These are phyloP conservation scores for Mus musculus DNA, from an alignment of 2,113 vertebrate species.

Conservation along the genomic window DNA sequence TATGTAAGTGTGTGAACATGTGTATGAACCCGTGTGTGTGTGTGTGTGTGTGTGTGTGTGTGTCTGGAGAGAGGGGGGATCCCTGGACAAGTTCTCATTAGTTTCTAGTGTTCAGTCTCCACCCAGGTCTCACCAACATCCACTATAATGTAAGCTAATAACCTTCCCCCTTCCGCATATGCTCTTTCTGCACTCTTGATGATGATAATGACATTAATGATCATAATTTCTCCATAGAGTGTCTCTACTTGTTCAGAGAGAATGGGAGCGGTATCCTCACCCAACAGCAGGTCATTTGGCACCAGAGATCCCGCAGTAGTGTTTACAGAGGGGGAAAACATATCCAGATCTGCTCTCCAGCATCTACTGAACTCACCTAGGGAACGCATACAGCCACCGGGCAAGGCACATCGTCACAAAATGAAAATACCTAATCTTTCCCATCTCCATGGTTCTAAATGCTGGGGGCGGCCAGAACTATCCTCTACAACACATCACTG, in stretches of 20 bases:
- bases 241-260: constrained; percentile 73
- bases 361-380: neutral
- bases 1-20: no score
- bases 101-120: neutral
- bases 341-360: neutral
- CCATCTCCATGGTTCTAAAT: neutral
- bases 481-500: neutral
- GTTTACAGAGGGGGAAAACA: constrained; percentile 53
- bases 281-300: constrained; percentile 19
- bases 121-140: neutral
- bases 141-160: constrained; percentile 48
- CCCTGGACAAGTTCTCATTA: neutral
- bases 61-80: neutral
- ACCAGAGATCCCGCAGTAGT: constrained; percentile 14
- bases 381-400: neutral
- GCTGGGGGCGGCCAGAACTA: neutral
- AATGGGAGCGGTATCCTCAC: constrained; percentile 29
- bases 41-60: neutral
- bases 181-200: constrained; percentile 56
- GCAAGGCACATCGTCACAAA: neutral
- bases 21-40: neutral
- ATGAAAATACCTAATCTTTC: neutral
- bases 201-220: constrained; percentile 72
- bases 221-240: constrained; percentile 66
- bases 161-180: neutral